These are phyloP conservation scores for Slavum lentiscoides DNA, from an alignment of 2,888 invertebrate species.

Conservation along the genomic window DNA sequence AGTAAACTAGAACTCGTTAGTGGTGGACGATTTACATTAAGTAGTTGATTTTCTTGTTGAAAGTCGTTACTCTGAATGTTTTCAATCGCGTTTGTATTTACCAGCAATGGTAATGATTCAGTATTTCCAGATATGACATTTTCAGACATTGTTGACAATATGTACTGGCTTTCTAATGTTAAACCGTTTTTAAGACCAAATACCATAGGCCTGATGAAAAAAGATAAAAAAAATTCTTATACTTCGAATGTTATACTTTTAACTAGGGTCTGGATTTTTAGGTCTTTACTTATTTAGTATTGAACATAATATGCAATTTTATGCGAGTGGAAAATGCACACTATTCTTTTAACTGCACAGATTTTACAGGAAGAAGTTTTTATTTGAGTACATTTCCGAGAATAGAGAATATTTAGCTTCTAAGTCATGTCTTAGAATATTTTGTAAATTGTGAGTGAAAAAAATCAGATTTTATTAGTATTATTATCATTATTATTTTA, in stretches of 20 bases:
- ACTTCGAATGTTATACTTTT: background rate
- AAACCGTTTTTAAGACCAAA: constrained; percentile 73
- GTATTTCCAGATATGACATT: constrained; percentile 15
- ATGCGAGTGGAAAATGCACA: too few species aligned
- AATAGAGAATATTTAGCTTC: too few species aligned
- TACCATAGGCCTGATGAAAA: constrained; percentile 68
- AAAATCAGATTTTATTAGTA: too few species aligned
- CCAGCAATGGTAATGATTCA: constrained; percentile 20
- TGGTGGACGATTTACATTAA: background rate
- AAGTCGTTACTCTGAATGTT: constrained; percentile 30
- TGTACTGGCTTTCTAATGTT: constrained; percentile 77
- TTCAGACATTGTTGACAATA: constrained; percentile 72
- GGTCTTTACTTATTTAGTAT: too few species aligned
- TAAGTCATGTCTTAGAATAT: too few species aligned
- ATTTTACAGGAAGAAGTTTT: too few species aligned
- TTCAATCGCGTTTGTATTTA: constrained; percentile 40
- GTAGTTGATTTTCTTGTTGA: constrained; percentile 8
- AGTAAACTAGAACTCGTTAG: background rate
- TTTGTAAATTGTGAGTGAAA: too few species aligned
- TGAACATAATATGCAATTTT: too few species aligned
- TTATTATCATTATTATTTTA: too few species aligned
- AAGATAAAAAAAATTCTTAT: background rate
- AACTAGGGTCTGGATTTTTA: too few species aligned
- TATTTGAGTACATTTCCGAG: too few species aligned
- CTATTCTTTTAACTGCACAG: too few species aligned